Conservation (phyloP, 2,888 invertebrate species). For the Ennomos erosarius region DNA sequence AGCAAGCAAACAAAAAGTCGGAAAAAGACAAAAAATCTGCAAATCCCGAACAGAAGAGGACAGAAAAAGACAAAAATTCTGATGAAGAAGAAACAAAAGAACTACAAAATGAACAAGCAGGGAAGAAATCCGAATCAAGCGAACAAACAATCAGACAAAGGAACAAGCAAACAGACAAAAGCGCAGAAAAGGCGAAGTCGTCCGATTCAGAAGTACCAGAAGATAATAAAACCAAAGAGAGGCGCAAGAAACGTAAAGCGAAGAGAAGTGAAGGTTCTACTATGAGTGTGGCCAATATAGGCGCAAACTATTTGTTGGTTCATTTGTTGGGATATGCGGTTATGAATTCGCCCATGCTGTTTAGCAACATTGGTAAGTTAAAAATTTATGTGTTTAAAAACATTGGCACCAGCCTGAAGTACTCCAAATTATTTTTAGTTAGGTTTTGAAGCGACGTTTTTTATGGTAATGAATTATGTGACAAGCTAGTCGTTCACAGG, state of each 20-base stretch:
- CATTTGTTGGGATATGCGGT: conserved; percentile 82
- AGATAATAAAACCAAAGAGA: conserved; percentile 41
- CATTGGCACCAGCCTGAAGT: no score
- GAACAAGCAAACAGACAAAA: conserved; percentile 22
- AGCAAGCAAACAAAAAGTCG: conserved; percentile 32
- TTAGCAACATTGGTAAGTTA: conserved; percentile 71
- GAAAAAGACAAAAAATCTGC: conserved; percentile 23
- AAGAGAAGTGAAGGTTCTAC: conserved; percentile 45
- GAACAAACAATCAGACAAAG: conserved; percentile 25
- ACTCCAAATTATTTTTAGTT: no score
- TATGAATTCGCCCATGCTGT: conserved; percentile 72
- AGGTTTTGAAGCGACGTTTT: no score
- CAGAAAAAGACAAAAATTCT: conserved; percentile 31
- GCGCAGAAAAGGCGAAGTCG: conserved; percentile 31
- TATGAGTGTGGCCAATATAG: conserved; percentile 76
- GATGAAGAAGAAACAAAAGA: conserved; percentile 33
- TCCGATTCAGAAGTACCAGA: conserved; percentile 46
- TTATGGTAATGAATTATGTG: no score
- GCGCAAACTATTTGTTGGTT: conserved; percentile 81
- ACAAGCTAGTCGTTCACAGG: no score
- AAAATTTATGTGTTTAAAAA: neutral
- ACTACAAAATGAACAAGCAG: conserved; percentile 8
- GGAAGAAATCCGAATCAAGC: conserved; percentile 20
- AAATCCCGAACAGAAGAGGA: conserved; percentile 23
- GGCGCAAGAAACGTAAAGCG: conserved; percentile 14